These are phyloP conservation scores for Polypterus bichir DNA, from an alignment of 2,113 vertebrate genomes.

Conservation along the genomic window DNA sequence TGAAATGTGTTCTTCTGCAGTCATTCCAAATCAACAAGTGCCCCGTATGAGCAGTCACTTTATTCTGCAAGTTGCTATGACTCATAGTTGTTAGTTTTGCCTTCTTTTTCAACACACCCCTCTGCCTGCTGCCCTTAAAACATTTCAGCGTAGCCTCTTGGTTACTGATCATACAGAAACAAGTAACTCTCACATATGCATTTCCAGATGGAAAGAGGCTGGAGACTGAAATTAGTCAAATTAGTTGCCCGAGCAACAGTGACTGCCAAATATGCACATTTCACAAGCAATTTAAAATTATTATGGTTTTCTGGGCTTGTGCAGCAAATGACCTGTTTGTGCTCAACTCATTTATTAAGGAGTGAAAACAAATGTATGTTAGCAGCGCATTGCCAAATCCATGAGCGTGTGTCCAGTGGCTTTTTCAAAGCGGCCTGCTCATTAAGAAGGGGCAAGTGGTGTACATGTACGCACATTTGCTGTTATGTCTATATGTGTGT, in stretches of 20 bases:
- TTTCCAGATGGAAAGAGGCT: neutral
- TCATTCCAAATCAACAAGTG: too few relatives aligned
- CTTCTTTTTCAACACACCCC: neutral
- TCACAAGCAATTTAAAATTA: neutral
- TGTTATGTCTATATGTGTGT: too few relatives aligned
- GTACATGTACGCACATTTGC: too few relatives aligned
- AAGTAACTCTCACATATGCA: neutral
- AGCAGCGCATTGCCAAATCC: too few relatives aligned
- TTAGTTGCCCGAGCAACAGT: conserved; percentile 1
- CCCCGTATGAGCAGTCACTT: too few relatives aligned
- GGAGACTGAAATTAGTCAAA: conserved; percentile 1
- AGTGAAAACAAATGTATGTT: conserved; percentile 1
- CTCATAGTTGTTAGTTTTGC: neutral
- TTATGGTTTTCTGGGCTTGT: neutral
- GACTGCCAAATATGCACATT: neutral
- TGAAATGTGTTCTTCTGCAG: too few relatives aligned
- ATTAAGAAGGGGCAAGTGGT: too few relatives aligned
- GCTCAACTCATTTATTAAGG: conserved; percentile 1
- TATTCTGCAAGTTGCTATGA: neutral
- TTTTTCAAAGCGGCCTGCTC: too few relatives aligned
- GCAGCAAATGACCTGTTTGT: neutral
- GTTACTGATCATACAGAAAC: neutral
- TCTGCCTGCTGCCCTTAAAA: neutral
- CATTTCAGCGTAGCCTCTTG: neutral
- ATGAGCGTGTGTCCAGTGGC: too few relatives aligned